Percentiles rank a stretch among this genome's conserved stretches.
These are phyloP conservation scores for Sylvilagus floridanus DNA, from an alignment of 2,797 vertebrate species.

Conservation along the genomic window DNA sequence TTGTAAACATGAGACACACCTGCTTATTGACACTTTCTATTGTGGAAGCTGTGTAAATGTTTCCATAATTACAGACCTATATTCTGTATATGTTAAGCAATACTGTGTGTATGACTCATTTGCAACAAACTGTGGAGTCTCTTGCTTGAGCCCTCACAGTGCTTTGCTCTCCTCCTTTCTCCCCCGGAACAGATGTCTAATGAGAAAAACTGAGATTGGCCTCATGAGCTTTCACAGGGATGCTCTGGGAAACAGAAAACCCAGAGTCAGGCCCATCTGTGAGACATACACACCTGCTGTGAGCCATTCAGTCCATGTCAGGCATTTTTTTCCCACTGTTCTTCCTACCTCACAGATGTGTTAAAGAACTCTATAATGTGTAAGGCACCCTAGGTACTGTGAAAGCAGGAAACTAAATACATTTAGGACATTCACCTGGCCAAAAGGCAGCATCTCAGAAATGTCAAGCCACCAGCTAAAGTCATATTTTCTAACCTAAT, in stretches of 20 bases:
- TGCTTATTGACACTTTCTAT: conserved; percentile 32
- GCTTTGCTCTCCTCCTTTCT: background rate
- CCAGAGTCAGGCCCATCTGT: background rate
- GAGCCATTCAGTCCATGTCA: background rate
- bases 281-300: background rate
- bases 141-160: background rate
- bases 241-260: background rate
- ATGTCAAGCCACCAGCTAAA: background rate
- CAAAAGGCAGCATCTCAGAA: conserved; percentile 34
- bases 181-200: conserved; percentile 6
- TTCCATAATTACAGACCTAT: conserved; percentile 50
- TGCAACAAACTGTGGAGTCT: background rate
- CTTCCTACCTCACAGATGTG: background rate
- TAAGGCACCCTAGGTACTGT: background rate
- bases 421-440: background rate
- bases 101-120: conserved; percentile 12
- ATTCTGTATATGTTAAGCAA: background rate
- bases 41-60: conserved; percentile 30
- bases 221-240: background rate
- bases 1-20: conserved; percentile 42
- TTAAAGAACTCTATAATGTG: background rate
- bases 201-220: background rate
- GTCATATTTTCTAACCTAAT: background rate
- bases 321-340: background rate
- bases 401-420: conserved; percentile 11